phyloP scores from a whole-genome alignment of 2,797 vertebrate species.

The Lemur catta region DNA sequence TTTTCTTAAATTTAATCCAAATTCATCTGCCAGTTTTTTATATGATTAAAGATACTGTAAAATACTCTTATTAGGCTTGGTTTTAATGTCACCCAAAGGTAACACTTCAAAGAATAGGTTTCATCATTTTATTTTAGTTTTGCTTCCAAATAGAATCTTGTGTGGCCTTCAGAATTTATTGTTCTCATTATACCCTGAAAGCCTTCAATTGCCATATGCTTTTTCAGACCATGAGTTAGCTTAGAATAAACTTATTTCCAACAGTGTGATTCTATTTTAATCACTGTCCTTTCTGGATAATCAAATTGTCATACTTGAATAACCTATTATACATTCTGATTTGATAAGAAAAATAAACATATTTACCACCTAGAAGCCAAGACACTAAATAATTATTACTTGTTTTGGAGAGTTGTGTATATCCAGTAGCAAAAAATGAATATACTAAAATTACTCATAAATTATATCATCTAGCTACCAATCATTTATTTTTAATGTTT shows the following conservation, averaged over 20 bases:
- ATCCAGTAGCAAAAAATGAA: not conserved
- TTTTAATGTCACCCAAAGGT: not conserved
- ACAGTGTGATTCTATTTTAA: constrained; percentile 22
- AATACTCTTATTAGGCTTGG: not conserved
- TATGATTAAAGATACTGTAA: not conserved
- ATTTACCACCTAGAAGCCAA: not conserved
- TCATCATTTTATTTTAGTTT: constrained; percentile 13
- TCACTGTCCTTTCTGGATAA: not conserved
- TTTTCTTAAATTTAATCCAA: constrained; percentile 44
- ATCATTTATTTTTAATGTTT: constrained; percentile 5
- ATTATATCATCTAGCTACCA: not conserved
- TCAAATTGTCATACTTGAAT: constrained; percentile 20
- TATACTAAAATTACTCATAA: not conserved
- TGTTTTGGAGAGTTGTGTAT: not conserved
- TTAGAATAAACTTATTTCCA: not conserved
- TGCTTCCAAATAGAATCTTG: not conserved
- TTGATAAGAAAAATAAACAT: not conserved
- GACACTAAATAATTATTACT: not conserved
- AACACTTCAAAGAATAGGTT: not conserved
- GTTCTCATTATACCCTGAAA: not conserved
- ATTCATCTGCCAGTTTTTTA: not conserved
- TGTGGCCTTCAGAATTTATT: not conserved
- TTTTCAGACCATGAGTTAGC: not conserved
- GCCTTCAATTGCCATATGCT: not conserved
- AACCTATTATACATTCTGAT: not conserved